Evolutionary conservation across 2,113 vertebrate species (phyloP).

Genomic region (Emydura subglobosa): DNA sequence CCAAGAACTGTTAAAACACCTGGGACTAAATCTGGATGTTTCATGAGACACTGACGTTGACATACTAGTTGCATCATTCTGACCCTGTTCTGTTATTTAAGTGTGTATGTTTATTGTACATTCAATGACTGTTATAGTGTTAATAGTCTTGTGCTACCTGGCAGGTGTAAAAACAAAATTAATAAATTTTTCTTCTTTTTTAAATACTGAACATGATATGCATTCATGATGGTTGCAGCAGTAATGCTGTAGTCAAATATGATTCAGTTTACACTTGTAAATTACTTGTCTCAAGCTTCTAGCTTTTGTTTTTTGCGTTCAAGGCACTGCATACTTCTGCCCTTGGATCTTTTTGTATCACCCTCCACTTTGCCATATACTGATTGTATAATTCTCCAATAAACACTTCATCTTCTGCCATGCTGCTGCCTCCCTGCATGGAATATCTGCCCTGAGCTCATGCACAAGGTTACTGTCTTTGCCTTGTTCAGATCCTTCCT

Average conservation of each 20-base stretch:
- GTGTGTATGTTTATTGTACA: constrained; percentile 79
- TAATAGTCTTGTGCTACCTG: constrained; percentile 74
- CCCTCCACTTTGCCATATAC: background rate
- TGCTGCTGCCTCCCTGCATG: background rate
- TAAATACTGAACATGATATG: constrained; percentile 27
- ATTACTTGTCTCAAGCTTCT: background rate
- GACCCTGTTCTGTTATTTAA: constrained; percentile 79
- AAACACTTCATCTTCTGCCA: background rate
- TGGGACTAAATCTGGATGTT: constrained; percentile 42
- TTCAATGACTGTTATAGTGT: constrained; percentile 76
- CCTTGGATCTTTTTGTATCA: background rate
- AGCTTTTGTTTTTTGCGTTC: background rate
- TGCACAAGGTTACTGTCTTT: background rate
- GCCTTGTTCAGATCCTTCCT: too few species aligned
- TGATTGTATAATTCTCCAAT: background rate
- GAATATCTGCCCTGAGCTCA: background rate
- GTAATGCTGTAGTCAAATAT: background rate
- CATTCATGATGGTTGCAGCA: background rate
- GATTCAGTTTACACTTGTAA: background rate
- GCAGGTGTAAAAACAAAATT: constrained; percentile 62
- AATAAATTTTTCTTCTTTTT: constrained; percentile 75
- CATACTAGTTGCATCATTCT: constrained; percentile 45
- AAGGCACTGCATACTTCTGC: background rate
- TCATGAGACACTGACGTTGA: constrained; percentile 53
- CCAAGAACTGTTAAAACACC: constrained; percentile 26